Base-by-base conservation (phyloP, 2,113 vertebrate species). In the Centrocercus urophasianus region DNA sequence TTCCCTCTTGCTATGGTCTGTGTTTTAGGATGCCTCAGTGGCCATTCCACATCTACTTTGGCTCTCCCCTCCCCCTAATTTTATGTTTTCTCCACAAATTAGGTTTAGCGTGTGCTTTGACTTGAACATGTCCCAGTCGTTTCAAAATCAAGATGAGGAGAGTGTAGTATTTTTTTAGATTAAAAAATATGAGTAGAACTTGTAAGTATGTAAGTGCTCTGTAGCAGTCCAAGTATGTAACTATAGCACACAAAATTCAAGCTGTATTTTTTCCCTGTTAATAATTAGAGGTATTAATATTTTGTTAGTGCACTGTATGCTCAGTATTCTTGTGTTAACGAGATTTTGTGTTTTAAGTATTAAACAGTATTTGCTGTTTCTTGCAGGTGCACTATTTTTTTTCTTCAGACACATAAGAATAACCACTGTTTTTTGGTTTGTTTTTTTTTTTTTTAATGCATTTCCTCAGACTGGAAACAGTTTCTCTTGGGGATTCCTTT, bases 381-480 rank as follows among this genome's bases (percentile, higher is more conserved):
- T 86, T 97, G 97, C 95, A 97, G 97, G 96, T 97, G 96, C 74
- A 48, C 57, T 88, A 61, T 67, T 80, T 83, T 83, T 90, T 87
- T 83, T 30, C 32, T n/a, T n/a, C 90, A 97, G 93, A 95, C 91
- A 56, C 82, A 83, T 93, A 67, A 95, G 79, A 96, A 87, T 93
- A 97, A 97, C 80, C 93, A 96, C 97, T 54, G 27, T 16, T 93
- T 90, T 43, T 93, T 86, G 90, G 3, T 42, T 42, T 54, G 14
- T 15, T 91, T 89, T 43, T 71, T 94, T 87, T 92, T 86, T 91
- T 91, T 40, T 80, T 72, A 38, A 38, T 93, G 40, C 42, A 81
- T 96, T 98, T 98, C 97, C 98, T 98, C 97, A 96, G 82, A 90
- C 96, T 98, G 90, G 86, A 97, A 98, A 97, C 95, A 98, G 97